These are phyloP conservation scores for Homalodisca vitripennis DNA, from an alignment of 1,140 invertebrate species.

Conservation along the genomic window DNA sequence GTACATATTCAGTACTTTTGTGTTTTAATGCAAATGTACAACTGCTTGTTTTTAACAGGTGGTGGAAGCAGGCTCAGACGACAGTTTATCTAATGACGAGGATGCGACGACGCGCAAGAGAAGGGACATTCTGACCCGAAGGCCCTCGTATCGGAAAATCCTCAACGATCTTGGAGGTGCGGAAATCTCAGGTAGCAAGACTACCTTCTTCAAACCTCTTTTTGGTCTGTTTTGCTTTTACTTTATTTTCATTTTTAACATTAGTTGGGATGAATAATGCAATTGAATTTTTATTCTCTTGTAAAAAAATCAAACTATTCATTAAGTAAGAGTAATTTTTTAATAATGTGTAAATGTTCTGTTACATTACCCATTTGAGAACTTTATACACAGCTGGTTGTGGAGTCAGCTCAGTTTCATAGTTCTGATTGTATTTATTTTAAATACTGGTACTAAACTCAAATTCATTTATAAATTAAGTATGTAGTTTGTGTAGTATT, in stretches of 20 bases:
- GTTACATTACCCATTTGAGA: too few relatives aligned
- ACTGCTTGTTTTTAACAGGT: conserved; percentile 57
- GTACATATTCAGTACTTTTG: too few relatives aligned
- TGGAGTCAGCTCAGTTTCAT: too few relatives aligned
- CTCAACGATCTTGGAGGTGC: conserved; percentile 89
- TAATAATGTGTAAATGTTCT: too few relatives aligned
- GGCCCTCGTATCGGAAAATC: conserved; percentile 96
- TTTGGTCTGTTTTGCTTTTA: conserved; percentile 28
- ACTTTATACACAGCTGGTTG: too few relatives aligned
- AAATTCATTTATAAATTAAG: too few relatives aligned
- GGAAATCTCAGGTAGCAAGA: conserved; percentile 77
- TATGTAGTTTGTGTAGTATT: too few relatives aligned
- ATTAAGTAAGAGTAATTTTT: too few relatives aligned
- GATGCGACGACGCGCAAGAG: conserved; percentile 62
- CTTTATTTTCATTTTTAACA: conserved; percentile 8
- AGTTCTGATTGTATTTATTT: too few relatives aligned
- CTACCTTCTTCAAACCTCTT: conserved; percentile 26
- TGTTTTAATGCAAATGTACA: conserved; percentile 5
- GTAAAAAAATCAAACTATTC: too few relatives aligned
- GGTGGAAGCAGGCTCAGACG: conserved; percentile 72
- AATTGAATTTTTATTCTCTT: too few relatives aligned
- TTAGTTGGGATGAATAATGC: neutral
- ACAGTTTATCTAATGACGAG: conserved; percentile 74
- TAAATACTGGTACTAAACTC: too few relatives aligned
- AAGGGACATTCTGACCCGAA: conserved; percentile 85